Base-by-base conservation (phyloP, 1,140 invertebrate genomes). In the Daktulosphaira vitifoliae region DNA sequence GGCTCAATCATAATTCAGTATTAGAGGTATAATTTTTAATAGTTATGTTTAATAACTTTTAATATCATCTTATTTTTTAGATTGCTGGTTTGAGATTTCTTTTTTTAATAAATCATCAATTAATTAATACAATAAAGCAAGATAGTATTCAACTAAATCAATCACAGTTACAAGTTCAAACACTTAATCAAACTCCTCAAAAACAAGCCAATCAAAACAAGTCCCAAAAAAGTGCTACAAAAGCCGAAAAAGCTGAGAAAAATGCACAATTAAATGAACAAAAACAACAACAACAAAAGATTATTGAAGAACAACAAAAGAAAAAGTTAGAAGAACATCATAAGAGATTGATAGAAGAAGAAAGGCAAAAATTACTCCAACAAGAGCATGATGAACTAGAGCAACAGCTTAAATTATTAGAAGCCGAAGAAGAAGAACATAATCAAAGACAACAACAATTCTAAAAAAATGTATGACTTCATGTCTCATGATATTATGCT, bases 1-100 rank as follows among this genome's bases (percentile, higher is more conserved):
- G 90, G 70, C 78, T 98, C 2, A 88, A 87, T 69, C 89, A 97
- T 74, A 96, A 97, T 76, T 91, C 90, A 68, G 89, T 97, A 3
- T 86, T 99, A 66, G 93, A 98, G 82, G 90, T 93, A 76, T 50
- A 25, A 49, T 48, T 26, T 6, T 8, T 6, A 23, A 26, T 52
- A 8, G 15, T 52, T 18, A 52, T 15, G n/a, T 56, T 37, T 33
- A 29, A 18, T 3, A 51, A 33, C 29, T 33, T 33, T 33, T 33
- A 11, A 33, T n/a, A n/a, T n/a, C n/a, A n/a, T n/a, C n/a, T n/a
- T n/a, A n/a, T 62, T 71, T 80, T 79, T 70, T 77, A 90, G 85
- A 90, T 96, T 71, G 85, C 89, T 22, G 88, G 89, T 66, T 77
- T 96, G 25, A 82, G 89, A 67, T 95, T 96, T 76, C 90, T 93